Base-by-base conservation (phyloP, 2,888 invertebrate genomes). In the Andrena praecox region DNA sequence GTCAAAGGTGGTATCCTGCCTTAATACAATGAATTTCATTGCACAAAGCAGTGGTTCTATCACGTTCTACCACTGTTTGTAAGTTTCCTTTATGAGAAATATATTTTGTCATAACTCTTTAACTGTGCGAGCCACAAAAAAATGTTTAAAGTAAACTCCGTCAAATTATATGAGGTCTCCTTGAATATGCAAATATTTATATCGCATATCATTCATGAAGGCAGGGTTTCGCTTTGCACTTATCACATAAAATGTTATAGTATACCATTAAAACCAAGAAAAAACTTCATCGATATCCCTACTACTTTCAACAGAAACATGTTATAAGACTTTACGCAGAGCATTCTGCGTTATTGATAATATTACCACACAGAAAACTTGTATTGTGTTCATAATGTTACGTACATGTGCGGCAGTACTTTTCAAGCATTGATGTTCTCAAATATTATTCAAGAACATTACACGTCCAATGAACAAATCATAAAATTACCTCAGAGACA, bases 241-340 rank as follows among this genome's bases (percentile, higher is more conserved):
- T 60, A 60, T 60, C 29, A 60, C 60, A 60, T 29, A 29, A 60
- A 60, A 60, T 29, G 16, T 10, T 60, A 60, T 10, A 56, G 24
- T 56, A 27, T 24, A 56, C 20, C 56, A 27, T 56, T 24, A 56
- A 56, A 56, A 27, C 10, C 24, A 27, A 10, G 24, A 56, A 24
- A 52, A 20, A 56, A 56, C 10, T 27, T 56, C 54, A 42, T 42
- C 54, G 54, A 20, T 56, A 56, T 10, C 24, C 4, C 10, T 56
- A 27, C 20, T 1, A 56, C 10, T 56, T 56, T 56, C 27, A 24
- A 20, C 20, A 27, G 10, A 56, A 56, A 56, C 10, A 56, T 20
- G 24, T 56, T 27, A 27, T 24, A 27, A 56, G 24, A 56, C 27
- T 56, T 24, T 56, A 56, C 56, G 10, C 10, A 4, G 8, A 12